These are phyloP conservation scores for Phyllostomus discolor DNA, from an alignment of 2,113 vertebrate species.

Conservation along the genomic window DNA sequence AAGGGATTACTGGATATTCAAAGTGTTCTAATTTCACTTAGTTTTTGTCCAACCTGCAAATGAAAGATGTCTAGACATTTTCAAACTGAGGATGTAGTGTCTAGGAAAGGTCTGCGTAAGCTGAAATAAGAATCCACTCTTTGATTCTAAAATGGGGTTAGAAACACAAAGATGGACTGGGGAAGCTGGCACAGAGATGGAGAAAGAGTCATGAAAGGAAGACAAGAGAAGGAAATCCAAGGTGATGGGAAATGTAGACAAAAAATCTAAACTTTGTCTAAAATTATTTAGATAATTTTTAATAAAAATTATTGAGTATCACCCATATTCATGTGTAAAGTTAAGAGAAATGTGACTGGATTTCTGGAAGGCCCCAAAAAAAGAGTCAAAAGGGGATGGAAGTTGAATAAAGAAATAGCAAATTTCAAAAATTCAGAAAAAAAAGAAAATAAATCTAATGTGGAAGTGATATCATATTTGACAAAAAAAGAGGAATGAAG, in stretches of 20 bases:
- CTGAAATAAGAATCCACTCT: constrained; percentile 46
- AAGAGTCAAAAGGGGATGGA: not conserved
- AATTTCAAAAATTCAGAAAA: constrained; percentile 12
- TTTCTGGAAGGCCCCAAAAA: constrained; percentile 53
- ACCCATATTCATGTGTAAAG: constrained; percentile 56
- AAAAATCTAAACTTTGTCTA: not conserved
- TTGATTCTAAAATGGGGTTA: constrained; percentile 57
- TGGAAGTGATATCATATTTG: not conserved
- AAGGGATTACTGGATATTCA: constrained; percentile 63
- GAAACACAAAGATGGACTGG: constrained; percentile 56
- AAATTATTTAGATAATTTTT: constrained; percentile 34
- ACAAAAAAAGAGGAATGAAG: not conserved
- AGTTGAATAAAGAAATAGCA: not conserved
- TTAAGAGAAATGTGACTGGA: constrained; percentile 55
- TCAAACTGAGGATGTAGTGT: constrained; percentile 37
- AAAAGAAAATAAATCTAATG: not conserved
- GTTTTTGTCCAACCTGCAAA: constrained; percentile 18
- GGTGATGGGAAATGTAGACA: not conserved
- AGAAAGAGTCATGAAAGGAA: not conserved
- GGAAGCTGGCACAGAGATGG: not conserved
- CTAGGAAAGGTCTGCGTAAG: constrained; percentile 28
- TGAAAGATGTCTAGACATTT: constrained; percentile 45
- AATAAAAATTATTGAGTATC: constrained; percentile 66
- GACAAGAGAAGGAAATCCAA: not conserved
- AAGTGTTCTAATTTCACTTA: constrained; percentile 67